Evolutionary conservation across 2,888 invertebrate species (phyloP).

Genomic region (Peribatodes rhomboidaria): DNA sequence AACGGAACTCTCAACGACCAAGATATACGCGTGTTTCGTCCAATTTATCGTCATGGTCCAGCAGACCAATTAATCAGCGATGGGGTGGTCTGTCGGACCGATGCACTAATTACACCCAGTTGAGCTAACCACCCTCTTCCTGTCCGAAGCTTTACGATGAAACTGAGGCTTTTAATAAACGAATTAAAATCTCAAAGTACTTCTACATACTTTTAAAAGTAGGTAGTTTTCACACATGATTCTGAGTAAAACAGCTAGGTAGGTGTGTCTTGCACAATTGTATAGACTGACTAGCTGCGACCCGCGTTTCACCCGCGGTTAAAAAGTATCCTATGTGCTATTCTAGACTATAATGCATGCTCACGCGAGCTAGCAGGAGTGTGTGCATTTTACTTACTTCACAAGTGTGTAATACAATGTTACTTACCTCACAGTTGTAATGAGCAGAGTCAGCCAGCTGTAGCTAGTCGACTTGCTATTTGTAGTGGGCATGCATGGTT

Average conservation of each 20-base stretch:
- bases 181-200: not conserved
- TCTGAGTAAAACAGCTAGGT: too few species aligned
- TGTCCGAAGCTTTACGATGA: not conserved
- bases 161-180: not conserved
- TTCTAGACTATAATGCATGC: too few species aligned
- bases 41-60: not conserved
- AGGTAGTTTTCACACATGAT: too few species aligned
- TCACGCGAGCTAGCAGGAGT: too few species aligned
- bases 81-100: slow-evolving; percentile 25
- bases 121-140: slow-evolving; percentile 34
- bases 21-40: not conserved
- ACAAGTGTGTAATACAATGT: not conserved
- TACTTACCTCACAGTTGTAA: slow-evolving; percentile 88
- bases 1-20: not conserved
- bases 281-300: too few species aligned
- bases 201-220: too few species aligned
- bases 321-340: too few species aligned
- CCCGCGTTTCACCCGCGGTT: too few species aligned
- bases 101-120: slow-evolving; percentile 19
- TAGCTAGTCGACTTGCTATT: slow-evolving; percentile 88
- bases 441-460: slow-evolving; percentile 88
- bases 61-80: slow-evolving; percentile 19
- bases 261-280: too few species aligned
- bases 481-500: slow-evolving; percentile 90
- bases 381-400: not conserved